phyloP scores from a whole-genome alignment of 2,113 vertebrate genomes.

The Dasyornis broadbenti region DNA sequence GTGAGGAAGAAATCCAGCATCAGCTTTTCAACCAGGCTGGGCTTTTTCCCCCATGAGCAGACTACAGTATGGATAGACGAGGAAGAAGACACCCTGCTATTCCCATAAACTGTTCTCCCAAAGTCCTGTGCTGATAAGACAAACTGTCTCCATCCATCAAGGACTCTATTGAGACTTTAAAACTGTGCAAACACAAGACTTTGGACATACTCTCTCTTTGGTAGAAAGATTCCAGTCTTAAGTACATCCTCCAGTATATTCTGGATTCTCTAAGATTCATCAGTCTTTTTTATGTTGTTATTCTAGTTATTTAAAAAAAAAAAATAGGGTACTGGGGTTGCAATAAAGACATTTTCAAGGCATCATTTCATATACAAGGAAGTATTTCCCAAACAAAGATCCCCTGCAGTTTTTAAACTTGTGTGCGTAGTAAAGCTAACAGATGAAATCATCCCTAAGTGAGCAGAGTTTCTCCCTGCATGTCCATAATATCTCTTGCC shows the following conservation, averaged over 20 bases:
- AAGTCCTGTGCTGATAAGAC: not conserved
- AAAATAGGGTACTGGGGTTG: not conserved
- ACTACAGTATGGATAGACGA: not conserved
- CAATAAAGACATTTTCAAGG: not conserved
- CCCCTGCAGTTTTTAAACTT: not conserved
- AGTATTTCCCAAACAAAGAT: not conserved
- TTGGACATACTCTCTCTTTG: not conserved
- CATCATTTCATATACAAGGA: not conserved
- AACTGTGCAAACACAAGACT: not conserved
- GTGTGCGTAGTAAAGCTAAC: not conserved
- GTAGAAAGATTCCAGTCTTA: not conserved
- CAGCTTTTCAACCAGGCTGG: not conserved
- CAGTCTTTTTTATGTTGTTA: not conserved
- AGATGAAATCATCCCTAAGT: not conserved
- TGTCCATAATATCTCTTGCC: not conserved
- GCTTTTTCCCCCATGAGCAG: not conserved
- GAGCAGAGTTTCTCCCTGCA: not conserved
- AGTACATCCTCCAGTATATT: not conserved
- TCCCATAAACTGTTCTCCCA: not conserved
- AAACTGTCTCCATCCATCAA: not conserved
- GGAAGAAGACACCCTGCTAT: not conserved
- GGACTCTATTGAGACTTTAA: not conserved
- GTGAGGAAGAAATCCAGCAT: not conserved
- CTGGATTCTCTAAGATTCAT: not conserved
- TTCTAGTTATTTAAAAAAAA: not conserved